These are phyloP conservation scores for Scaptomyza parva DNA, from an alignment of 2,888 invertebrate species.

Conservation along the genomic window DNA sequence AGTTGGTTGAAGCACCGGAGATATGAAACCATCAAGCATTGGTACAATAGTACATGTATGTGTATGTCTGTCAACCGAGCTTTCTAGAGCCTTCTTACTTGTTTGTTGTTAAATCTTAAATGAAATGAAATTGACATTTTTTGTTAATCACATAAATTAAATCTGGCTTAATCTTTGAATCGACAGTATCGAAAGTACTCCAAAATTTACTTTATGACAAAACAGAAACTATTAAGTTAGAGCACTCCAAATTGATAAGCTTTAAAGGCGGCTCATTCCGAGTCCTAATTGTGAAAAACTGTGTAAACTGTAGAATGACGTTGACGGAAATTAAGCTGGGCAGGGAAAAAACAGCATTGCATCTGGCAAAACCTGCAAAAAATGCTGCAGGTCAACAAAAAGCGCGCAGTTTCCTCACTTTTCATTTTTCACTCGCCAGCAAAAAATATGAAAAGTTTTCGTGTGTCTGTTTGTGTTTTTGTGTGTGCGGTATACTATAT, in stretches of 20 bases:
- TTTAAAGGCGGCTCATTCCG: slow-evolving; percentile 27
- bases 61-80: no score
- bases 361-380: slow-evolving; percentile 10
- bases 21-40: no score
- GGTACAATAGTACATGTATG: no score
- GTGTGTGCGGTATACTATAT: slow-evolving; percentile 7
- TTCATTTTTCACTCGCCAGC: slow-evolving; percentile 3
- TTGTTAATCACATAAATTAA: no score
- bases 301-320: slow-evolving; percentile 20
- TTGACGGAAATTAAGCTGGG: slow-evolving; percentile 41
- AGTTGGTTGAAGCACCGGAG: no score
- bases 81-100: no score
- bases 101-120: no score
- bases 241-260: slow-evolving; percentile 10
- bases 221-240: not conserved
- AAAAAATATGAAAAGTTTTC: slow-evolving; percentile 41
- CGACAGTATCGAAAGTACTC: not conserved
- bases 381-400: slow-evolving; percentile 34
- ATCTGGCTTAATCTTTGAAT: not conserved
- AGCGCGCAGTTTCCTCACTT: slow-evolving; percentile 1
- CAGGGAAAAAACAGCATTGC: slow-evolving; percentile 13
- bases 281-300: slow-evolving; percentile 6
- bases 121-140: no score
- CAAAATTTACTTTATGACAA: not conserved
- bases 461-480: slow-evolving; percentile 10